Percentiles rank a stretch among this genome's conserved stretches.
phyloP scores from a whole-genome alignment of 2,888 invertebrate genomes.

The Acheta domesticus region DNA sequence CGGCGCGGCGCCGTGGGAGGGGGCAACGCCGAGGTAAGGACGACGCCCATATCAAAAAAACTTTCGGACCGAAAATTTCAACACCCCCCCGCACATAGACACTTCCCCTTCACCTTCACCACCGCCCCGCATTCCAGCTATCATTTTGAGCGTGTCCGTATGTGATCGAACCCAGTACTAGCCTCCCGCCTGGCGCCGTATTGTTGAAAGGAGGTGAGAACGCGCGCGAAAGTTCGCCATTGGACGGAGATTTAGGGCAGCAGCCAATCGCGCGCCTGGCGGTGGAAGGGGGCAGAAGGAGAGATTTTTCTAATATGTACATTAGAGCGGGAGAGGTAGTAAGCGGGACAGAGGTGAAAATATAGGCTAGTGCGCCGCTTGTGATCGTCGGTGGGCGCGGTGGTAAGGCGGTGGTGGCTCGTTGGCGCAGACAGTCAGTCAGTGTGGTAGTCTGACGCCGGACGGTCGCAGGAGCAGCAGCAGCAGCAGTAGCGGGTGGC shows the following conservation, averaged over 20 bases:
- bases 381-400: constrained; percentile 26
- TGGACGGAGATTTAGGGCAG: constrained; percentile 23
- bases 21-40: neutral
- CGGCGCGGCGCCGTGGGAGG: neutral
- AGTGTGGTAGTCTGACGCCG: constrained; percentile 18
- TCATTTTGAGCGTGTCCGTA: neutral
- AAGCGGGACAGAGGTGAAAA: constrained; percentile 33
- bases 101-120: neutral
- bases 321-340: constrained; percentile 27
- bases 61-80: neutral
- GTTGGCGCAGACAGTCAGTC: constrained; percentile 22
- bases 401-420: neutral
- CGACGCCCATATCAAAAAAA: neutral
- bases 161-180: neutral
- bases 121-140: neutral
- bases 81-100: neutral
- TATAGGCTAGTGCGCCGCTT: constrained; percentile 32
- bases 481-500: neutral
- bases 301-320: constrained; percentile 23
- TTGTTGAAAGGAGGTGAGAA: constrained; percentile 5
- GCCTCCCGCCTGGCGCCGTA: neutral
- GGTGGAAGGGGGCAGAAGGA: constrained; percentile 18
- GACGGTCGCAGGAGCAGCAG: neutral
- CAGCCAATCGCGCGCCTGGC: constrained; percentile 23
- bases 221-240: constrained; percentile 18